Base-by-base conservation (phyloP, 2,113 vertebrate genomes). In the Columbina picui region DNA sequence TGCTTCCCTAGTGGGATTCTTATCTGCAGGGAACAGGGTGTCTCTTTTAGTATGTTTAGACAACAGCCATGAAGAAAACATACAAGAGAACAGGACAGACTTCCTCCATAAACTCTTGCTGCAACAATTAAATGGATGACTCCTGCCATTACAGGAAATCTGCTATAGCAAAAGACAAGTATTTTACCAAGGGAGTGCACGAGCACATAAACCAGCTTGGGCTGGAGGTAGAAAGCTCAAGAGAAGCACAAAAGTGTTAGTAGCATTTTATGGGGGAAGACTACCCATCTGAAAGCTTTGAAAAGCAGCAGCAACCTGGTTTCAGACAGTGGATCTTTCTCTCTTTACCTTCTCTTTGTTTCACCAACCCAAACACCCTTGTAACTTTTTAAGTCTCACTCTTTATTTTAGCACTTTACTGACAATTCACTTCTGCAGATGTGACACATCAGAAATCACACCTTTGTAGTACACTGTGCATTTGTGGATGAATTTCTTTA, bases 51-150 rank as follows among this genome's bases (percentile, higher is more conserved):
- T 71, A 23, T 49, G 65, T 75, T 92, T 67, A 95, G 45, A 75
- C 52, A 94, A 94, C 83, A 90, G 68, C 9, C 87, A 86, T 9
- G 68, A 38, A 91, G 60, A 91, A 94, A 95, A 85, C 34, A 50
- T 86, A 16, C 82, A 91, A 63, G 55, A 74, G 16, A 92, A 92
- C 29, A 19, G 68, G n/a, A 69, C 1, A 75, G 64, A 74, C 83
- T 92, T 95, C 93, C 93, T 93, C 96, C 56, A 92, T 88, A 95
- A 93, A 96, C 68, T 64, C 49, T 22, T 74, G 53, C 63, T 71
- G 52, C 45, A 86, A 93, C 88, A 94, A 90, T 84, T 81, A 74
- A 91, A 89, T 0, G 0, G 79, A 81, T 77, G 76, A 74, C 76
- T 92, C 79, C 64, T 78, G 76, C 27, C 85, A 71, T 53, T 91